phyloP scores from a whole-genome alignment of 2,888 invertebrate species.

The Nudaria mundana region DNA sequence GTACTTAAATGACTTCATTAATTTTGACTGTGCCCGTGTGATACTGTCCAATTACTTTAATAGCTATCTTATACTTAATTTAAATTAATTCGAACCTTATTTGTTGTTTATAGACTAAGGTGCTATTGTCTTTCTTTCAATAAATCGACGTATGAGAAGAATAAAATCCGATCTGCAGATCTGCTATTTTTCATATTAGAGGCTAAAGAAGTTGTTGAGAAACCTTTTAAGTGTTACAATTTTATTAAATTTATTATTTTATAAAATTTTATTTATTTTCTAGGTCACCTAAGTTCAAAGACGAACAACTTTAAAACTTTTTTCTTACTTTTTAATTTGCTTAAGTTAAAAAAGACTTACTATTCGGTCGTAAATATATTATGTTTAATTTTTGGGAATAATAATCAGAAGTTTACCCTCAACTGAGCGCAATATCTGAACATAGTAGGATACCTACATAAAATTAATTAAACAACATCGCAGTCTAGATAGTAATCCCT shows the following conservation, averaged over 20 bases:
- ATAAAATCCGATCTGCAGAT: too few species aligned
- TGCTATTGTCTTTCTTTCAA: slow-evolving; percentile 1
- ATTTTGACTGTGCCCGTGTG: slow-evolving; percentile 29
- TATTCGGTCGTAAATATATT: too few species aligned
- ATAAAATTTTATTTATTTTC: too few species aligned
- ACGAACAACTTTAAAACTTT: too few species aligned
- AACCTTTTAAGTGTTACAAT: too few species aligned
- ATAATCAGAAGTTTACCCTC: neutral
- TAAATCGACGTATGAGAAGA: neutral
- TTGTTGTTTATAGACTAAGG: slow-evolving; percentile 1
- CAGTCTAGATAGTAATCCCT: slow-evolving; percentile 24
- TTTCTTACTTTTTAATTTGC: too few species aligned
- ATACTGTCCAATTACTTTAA: slow-evolving; percentile 18
- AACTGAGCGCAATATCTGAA: neutral
- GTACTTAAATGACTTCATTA: slow-evolving; percentile 51
- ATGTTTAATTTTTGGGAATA: too few species aligned
- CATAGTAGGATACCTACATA: neutral
- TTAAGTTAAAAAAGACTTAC: too few species aligned
- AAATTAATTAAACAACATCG: slow-evolving; percentile 28
- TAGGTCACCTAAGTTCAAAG: too few species aligned
- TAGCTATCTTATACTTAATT: slow-evolving; percentile 1
- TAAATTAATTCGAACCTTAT: slow-evolving; percentile 1
- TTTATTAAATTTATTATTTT: too few species aligned
- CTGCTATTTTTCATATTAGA: too few species aligned
- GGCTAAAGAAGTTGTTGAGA: too few species aligned